Conservation (phyloP, 1,140 invertebrate genomes). For the Lepidurus arcticus region DNA sequence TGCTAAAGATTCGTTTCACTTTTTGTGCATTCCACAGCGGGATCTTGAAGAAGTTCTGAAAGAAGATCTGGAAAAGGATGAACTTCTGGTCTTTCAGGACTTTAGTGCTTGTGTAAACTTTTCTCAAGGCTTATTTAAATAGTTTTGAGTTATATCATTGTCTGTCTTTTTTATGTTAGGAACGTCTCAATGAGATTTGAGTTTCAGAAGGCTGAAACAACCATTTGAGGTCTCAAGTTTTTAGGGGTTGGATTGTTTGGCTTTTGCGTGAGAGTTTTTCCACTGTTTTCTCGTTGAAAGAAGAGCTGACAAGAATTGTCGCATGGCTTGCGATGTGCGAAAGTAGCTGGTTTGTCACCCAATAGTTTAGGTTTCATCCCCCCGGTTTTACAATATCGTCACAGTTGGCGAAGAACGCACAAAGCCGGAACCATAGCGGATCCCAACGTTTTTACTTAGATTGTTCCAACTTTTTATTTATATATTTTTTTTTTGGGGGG, state of each 20-base stretch:
- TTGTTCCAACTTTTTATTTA: not conserved
- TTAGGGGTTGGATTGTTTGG: not conserved
- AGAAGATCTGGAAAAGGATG: not conserved
- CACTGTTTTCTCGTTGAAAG: conserved; percentile 6
- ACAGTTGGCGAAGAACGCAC: not conserved
- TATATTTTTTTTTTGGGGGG: not conserved
- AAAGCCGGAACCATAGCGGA: conserved; percentile 17
- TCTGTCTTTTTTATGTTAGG: not conserved
- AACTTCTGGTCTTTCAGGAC: no score
- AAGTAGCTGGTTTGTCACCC: conserved; percentile 7
- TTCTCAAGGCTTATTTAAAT: conserved; percentile 14
- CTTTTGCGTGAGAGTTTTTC: conserved; percentile 19
- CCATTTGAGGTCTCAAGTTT: not conserved
- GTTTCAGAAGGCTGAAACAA: not conserved
- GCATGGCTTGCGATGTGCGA: conserved; percentile 17
- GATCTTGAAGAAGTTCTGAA: not conserved
- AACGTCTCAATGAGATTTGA: not conserved
- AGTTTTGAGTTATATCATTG: not conserved
- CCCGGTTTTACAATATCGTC: conserved; percentile 2
- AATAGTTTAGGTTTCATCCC: conserved; percentile 14
- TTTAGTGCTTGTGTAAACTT: not conserved
- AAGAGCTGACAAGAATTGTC: conserved; percentile 21
- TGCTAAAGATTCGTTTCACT: no score
- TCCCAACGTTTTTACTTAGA: conserved; percentile 2
- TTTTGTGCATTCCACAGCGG: not conserved